Evolutionary conservation across 2,888 invertebrate species (phyloP).

Genomic region (Epsilonema sp.): DNA sequence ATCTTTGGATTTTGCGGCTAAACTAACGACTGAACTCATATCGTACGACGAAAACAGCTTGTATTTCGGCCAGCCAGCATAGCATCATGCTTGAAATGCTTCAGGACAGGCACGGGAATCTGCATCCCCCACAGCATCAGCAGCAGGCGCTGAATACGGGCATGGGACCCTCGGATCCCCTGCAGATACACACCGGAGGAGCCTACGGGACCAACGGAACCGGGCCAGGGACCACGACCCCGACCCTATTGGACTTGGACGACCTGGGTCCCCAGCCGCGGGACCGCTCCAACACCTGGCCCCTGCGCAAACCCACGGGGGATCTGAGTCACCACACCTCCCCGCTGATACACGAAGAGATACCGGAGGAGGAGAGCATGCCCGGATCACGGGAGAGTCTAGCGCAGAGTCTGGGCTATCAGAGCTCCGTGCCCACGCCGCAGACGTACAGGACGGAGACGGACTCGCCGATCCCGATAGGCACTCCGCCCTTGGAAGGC

Average conservation of each 20-base stretch:
- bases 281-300: constrained; percentile 87
- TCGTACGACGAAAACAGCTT: too few species aligned
- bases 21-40: too few species aligned
- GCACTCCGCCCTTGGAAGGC: background rate
- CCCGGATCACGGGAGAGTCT: background rate
- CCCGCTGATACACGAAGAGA: constrained; percentile 20
- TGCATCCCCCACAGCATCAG: too few species aligned
- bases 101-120: too few species aligned
- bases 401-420: constrained; percentile 2
- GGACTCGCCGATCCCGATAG: background rate
- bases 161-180: constrained; percentile 46
- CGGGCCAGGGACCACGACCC: too few species aligned
- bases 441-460: too few species aligned
- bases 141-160: too few species aligned
- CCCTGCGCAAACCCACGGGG: constrained; percentile 54
- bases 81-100: too few species aligned
- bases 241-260: too few species aligned
- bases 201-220: too few species aligned
- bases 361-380: constrained; percentile 18
- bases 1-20: too few species aligned
- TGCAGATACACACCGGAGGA: background rate
- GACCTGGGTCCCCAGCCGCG: constrained; percentile 18
- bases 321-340: constrained; percentile 8
- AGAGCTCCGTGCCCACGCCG: background rate
- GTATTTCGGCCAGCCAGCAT: too few species aligned